These are phyloP conservation scores for Sebastes kiyomatsui DNA, from an alignment of 2,797 vertebrate genomes.

Conservation along the genomic window DNA sequence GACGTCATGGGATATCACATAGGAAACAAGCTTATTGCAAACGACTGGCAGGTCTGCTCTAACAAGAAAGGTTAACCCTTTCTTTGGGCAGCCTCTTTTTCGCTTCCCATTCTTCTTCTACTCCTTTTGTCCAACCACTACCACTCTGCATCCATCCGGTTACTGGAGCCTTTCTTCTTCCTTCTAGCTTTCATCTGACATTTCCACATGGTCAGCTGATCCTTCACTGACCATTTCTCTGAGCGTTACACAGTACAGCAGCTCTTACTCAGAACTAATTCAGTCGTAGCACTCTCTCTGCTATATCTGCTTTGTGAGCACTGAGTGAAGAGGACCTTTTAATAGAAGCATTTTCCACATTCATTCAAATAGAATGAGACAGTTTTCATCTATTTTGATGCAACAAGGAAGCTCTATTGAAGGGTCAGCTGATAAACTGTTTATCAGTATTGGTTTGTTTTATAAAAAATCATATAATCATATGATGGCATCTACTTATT, in stretches of 20 bases:
- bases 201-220: slow-evolving; percentile 42
- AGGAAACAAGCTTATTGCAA: not conserved
- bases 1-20: slow-evolving; percentile 1
- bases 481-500: not conserved
- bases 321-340: not conserved
- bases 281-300: not conserved
- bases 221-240: not conserved
- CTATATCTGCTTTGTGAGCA: not conserved
- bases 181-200: slow-evolving; percentile 35
- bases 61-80: slow-evolving; percentile 17
- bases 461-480: not conserved
- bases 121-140: not conserved
- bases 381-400: not conserved
- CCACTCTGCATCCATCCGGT: not conserved
- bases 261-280: not conserved
- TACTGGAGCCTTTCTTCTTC: slow-evolving; percentile 7
- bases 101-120: not conserved
- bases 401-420: not conserved
- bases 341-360: not conserved
- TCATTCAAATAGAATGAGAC: not conserved
- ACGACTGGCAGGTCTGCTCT: slow-evolving; percentile 6
- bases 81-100: not conserved
- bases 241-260: not conserved
- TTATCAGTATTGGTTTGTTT: not conserved
- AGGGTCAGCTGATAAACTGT: not conserved